phyloP scores from a whole-genome alignment of 2,797 vertebrate genomes.

The Malacoctenus gilli region DNA sequence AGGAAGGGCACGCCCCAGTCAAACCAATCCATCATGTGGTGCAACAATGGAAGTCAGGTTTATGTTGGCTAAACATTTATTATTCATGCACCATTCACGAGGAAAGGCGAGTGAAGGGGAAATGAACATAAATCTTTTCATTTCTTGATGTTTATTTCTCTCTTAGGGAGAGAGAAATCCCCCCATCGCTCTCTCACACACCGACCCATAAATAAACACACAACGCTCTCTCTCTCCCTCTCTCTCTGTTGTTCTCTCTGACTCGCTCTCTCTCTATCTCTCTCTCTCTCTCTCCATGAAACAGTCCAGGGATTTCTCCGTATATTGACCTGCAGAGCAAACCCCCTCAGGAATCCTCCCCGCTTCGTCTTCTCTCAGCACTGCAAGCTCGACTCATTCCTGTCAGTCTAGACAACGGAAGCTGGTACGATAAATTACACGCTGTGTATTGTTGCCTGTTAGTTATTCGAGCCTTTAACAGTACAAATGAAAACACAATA shows the following conservation, averaged over 20 bases:
- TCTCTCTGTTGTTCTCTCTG: not conserved
- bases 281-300: constrained; percentile 1
- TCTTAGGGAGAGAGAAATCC: constrained; percentile 21
- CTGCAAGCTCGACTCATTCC: constrained; percentile 4
- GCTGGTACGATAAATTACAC: not conserved
- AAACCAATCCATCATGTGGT: constrained; percentile 59
- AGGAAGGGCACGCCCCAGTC: constrained; percentile 56
- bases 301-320: constrained; percentile 28
- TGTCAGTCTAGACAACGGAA: constrained; percentile 15
- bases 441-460: too few relatives aligned
- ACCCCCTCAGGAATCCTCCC: constrained; percentile 13
- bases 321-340: constrained; percentile 49
- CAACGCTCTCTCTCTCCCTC: too few relatives aligned
- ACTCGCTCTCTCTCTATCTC: not conserved
- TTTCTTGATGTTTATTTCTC: constrained; percentile 43
- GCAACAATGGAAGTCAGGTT: constrained; percentile 58
- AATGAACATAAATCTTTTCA: constrained; percentile 43
- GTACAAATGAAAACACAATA: too few relatives aligned
- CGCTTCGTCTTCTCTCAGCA: constrained; percentile 15
- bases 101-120: constrained; percentile 37
- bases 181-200: not conserved
- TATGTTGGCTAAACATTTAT: constrained; percentile 60
- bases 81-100: constrained; percentile 62
- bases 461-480: too few relatives aligned
- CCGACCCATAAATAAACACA: too few relatives aligned